Conservation (phyloP, 2,888 invertebrate species). For the Hypercompe scribonia region DNA sequence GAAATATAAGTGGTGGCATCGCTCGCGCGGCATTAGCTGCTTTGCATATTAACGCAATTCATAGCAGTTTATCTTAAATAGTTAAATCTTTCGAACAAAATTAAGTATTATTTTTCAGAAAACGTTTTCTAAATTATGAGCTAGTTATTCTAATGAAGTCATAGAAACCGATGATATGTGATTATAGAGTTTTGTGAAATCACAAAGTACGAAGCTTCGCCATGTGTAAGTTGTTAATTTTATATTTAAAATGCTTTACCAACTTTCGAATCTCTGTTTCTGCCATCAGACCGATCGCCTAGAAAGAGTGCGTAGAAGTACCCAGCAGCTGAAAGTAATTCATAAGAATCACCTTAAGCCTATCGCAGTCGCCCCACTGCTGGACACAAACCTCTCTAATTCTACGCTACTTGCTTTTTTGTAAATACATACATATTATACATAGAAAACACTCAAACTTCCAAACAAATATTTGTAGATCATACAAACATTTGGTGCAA, state of each 20-base stretch:
- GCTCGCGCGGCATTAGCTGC: neutral
- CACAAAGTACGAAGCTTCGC: neutral
- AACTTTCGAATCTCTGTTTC: neutral
- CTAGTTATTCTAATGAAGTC: no score
- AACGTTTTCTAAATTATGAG: neutral
- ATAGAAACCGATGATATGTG: no score
- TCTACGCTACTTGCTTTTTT: no score
- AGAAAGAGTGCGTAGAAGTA: neutral
- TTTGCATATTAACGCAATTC: conserved; percentile 2
- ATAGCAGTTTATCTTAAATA: conserved; percentile 5
- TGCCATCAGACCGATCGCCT: neutral
- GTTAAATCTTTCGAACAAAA: conserved; percentile 1
- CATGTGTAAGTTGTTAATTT: neutral
- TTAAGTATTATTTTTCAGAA: neutral
- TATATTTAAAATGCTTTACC: no score
- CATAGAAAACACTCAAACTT: no score
- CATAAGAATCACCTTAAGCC: no score
- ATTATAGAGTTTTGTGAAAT: neutral
- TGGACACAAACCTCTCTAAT: no score
- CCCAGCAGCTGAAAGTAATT: neutral
- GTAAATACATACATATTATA: no score
- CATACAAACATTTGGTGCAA: no score
- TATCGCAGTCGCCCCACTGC: no score
- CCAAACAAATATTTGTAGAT: no score
- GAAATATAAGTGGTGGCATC: neutral